A percentile compares a stretch with the other conserved stretches of the same genome.
These are phyloP conservation scores for Carabus problematicus DNA, from an alignment of 2,888 invertebrate species.

Conservation along the genomic window DNA sequence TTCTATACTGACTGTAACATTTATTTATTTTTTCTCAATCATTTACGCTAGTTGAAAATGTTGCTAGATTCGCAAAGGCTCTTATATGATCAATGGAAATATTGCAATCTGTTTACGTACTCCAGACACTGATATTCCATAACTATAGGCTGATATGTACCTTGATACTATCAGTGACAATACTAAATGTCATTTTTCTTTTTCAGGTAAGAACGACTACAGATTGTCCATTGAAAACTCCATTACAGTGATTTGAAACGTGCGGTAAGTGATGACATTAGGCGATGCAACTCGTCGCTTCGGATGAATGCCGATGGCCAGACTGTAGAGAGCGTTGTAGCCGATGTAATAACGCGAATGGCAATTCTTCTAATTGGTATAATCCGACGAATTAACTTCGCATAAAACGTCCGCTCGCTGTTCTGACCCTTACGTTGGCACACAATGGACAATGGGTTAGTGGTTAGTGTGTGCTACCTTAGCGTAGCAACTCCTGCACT, in stretches of 20 bases:
- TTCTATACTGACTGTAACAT: background rate
- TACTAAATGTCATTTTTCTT: background rate
- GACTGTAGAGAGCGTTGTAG: constrained; percentile 4
- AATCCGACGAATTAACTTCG: constrained; percentile 39
- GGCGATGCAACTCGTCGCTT: background rate
- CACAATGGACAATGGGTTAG: constrained; percentile 31
- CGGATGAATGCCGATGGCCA: background rate
- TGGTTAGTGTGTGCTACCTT: constrained; percentile 23
- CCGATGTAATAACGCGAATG: constrained; percentile 25
- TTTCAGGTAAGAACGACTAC: constrained; percentile 9
- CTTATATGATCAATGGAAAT: background rate
- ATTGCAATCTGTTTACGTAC: background rate
- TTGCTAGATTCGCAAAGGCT: background rate
- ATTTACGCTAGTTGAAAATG: background rate
- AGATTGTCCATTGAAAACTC: background rate
- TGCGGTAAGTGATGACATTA: background rate
- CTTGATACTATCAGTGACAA: background rate
- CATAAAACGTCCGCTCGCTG: constrained; percentile 28
- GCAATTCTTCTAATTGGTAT: constrained; percentile 38
- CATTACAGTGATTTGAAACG: background rate
- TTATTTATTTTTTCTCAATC: background rate
- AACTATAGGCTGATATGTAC: background rate
- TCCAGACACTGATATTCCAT: background rate
- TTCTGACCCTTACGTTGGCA: background rate
- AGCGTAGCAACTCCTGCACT: constrained; percentile 9